Base-by-base conservation (phyloP, 2,113 vertebrate genomes). In the Bolborhynchus lineola region DNA sequence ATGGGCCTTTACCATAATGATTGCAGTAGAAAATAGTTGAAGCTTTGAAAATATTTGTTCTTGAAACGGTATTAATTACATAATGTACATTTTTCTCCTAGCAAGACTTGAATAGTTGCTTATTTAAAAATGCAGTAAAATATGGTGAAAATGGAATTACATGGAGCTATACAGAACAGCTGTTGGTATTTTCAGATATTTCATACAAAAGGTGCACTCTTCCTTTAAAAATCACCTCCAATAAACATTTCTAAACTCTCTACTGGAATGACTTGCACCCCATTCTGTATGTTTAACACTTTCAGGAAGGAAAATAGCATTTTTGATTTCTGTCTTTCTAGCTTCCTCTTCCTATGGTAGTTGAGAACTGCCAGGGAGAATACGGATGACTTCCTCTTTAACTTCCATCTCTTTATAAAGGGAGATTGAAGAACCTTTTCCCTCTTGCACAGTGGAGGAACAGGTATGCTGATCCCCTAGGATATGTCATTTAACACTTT, bases 1-100 rank as follows among this genome's bases (percentile, higher is more conserved):
- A 88, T 84, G 47, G 72, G 26, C 52, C 44, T 81, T 88, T 84
- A 74, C 47, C 55, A 60, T 67, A 84, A 92, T 75, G 55, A 39
- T 47, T 81, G 35, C 44, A 90, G 76, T 52, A 92, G 64, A 90
- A 82, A 59, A 59, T 35, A 59, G 57, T 47, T 57, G 71, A 47
- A 62, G 35, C 52, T 92, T 86, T 88, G 76, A 88, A 95, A 95
- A 55, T 10, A 28, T 81, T 88, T 86, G 5, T 86, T 70, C 69
- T 84, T 86, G 60, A 68, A 93, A 53, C 50, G 67, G n/a, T 28
- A 39, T 60, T 70, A 18, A 23, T 83, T 60, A 83, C 16, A 13
- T 20, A 25, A 88, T 41, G 39, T 31, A 77, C 31, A 1, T 78
- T 96, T 91, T 91, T 92, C 72, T 82, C 26, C 50, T 92, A 55